phyloP scores from a whole-genome alignment of 2,797 vertebrate genomes.

The Acanthurus leucopareius region DNA sequence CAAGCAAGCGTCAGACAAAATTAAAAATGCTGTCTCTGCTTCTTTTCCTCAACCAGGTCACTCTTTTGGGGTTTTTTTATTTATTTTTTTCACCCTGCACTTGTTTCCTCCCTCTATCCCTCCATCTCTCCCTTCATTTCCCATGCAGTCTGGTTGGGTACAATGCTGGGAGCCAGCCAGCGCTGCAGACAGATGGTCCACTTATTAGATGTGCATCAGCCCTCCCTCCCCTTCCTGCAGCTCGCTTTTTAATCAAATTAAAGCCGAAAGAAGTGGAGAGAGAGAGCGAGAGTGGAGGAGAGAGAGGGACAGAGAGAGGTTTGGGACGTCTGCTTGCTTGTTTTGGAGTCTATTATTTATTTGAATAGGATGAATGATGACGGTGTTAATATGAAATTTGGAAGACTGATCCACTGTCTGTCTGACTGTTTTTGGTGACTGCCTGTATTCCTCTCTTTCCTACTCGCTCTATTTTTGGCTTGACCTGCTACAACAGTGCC shows the following conservation, averaged over 20 bases:
- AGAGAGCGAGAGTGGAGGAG: slow-evolving; percentile 39
- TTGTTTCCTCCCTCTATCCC: slow-evolving; percentile 33
- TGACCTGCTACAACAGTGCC: too few relatives aligned
- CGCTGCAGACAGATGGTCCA: slow-evolving; percentile 96
- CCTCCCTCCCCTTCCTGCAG: slow-evolving; percentile 95
- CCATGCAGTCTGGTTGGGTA: slow-evolving; percentile 88
- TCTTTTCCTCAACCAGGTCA: slow-evolving; percentile 85
- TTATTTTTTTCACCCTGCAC: slow-evolving; percentile 2
- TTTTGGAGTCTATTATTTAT: slow-evolving; percentile 77
- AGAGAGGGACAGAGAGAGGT: slow-evolving; percentile 31
- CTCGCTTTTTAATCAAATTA: slow-evolving; percentile 99
- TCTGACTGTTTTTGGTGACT: slow-evolving; percentile 28
- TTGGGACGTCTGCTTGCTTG: slow-evolving; percentile 66
- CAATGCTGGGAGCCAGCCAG: slow-evolving; percentile 97
- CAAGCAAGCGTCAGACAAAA: slow-evolving; percentile 70
- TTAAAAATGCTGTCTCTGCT: slow-evolving; percentile 83
- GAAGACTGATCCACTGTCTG: slow-evolving; percentile 57
- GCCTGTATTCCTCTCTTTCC: slow-evolving; percentile 4
- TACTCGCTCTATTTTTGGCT: background rate
- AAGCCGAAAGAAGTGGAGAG: slow-evolving; percentile 88
- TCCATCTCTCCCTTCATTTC: slow-evolving; percentile 70
- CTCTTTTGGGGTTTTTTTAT: slow-evolving; percentile 56
- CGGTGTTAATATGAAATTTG: slow-evolving; percentile 72
- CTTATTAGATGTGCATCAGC: slow-evolving; percentile 98
- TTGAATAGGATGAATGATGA: slow-evolving; percentile 78